Evolutionary conservation across 2,888 invertebrate species (phyloP).

Genomic region (Plusia festucae): DNA sequence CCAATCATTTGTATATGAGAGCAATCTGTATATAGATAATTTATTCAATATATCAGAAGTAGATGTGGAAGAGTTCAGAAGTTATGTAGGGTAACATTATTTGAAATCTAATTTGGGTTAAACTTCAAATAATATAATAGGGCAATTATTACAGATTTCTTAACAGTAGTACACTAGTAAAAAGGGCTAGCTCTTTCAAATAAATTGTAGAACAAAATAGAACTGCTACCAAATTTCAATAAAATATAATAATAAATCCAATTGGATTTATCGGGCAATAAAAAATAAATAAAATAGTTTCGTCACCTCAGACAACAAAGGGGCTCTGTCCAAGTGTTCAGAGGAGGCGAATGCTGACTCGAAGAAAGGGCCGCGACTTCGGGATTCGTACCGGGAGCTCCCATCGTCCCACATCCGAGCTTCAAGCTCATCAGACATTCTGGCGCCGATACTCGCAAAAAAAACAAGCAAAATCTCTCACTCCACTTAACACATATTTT

Average conservation of each 20-base stretch:
- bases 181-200: not conserved
- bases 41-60: too few species aligned
- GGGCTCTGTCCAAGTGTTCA: slow-evolving; percentile 84
- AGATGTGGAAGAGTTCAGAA: too few species aligned
- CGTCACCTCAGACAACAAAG: slow-evolving; percentile 83
- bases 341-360: slow-evolving; percentile 84
- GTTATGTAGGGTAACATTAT: not conserved
- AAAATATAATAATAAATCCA: slow-evolving; percentile 17
- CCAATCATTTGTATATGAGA: too few species aligned
- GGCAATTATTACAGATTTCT: too few species aligned
- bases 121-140: not conserved
- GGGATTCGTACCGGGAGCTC: slow-evolving; percentile 78
- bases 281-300: slow-evolving; percentile 40
- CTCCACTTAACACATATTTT: slow-evolving; percentile 62
- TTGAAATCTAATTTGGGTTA: not conserved
- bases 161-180: too few species aligned
- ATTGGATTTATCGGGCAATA: slow-evolving; percentile 6
- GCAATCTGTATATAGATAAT: too few species aligned
- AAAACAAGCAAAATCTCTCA: slow-evolving; percentile 52
- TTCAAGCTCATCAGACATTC: slow-evolving; percentile 87
- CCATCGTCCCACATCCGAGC: slow-evolving; percentile 87
- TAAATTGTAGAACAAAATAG: not conserved
- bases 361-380: slow-evolving; percentile 78
- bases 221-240: not conserved
- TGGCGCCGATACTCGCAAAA: slow-evolving; percentile 76